These are phyloP conservation scores for Microcebus murinus DNA, from an alignment of 2,113 vertebrate genomes.

Conservation along the genomic window DNA sequence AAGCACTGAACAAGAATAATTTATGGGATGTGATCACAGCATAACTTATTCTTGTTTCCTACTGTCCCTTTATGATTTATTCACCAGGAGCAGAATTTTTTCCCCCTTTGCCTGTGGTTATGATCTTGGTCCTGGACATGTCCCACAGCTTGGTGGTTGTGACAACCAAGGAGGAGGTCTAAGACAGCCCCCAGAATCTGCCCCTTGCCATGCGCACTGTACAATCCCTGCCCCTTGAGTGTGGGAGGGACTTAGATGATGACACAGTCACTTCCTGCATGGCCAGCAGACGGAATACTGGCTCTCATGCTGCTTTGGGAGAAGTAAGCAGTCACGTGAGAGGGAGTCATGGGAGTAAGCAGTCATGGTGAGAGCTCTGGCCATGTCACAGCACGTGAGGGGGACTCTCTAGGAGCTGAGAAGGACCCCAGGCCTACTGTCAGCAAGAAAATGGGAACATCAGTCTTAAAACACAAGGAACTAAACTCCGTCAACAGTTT, in stretches of 20 bases:
- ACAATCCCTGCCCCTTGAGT: not conserved
- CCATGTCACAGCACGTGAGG: not conserved
- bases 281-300: not conserved
- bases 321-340: not conserved
- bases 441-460: not conserved
- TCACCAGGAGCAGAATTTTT: not conserved
- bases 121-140: not conserved
- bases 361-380: not conserved
- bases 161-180: not conserved
- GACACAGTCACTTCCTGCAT: not conserved
- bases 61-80: not conserved
- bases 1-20: slow-evolving; percentile 36
- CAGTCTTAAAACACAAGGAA: not conserved
- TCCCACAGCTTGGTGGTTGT: not conserved
- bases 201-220: not conserved
- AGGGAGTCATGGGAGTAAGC: not conserved
- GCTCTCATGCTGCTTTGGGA: not conserved
- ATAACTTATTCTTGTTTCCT: not conserved
- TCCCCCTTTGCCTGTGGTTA: not conserved
- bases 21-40: not conserved
- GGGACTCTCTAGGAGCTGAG: not conserved
- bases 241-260: not conserved
- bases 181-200: not conserved
- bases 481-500: not conserved
- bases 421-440: not conserved